These are phyloP conservation scores for Ageneiosus marmoratus DNA, from an alignment of 2,113 vertebrate species.

Conservation along the genomic window DNA sequence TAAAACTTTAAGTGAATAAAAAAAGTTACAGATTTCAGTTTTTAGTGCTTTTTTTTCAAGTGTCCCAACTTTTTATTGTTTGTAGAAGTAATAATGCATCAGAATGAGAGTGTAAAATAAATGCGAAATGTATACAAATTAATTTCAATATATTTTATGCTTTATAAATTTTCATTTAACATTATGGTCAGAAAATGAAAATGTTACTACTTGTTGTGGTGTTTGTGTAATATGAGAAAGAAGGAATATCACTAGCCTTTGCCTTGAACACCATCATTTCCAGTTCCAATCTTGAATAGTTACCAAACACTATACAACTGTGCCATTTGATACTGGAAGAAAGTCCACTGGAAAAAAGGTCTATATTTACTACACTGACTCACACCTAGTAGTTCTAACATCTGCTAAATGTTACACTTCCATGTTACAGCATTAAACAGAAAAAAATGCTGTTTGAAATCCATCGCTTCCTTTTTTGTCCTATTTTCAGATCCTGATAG, in stretches of 20 bases:
- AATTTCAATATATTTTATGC: neutral
- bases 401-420: conserved; percentile 2
- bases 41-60: too few relatives aligned
- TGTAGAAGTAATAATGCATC: neutral
- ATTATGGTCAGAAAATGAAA: neutral
- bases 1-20: too few relatives aligned
- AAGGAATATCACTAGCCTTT: neutral
- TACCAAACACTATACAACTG: neutral
- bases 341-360: neutral
- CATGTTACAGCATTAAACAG: conserved; percentile 9
- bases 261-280: neutral
- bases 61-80: too few relatives aligned
- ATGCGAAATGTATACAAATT: neutral
- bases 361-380: neutral
- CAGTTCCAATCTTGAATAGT: neutral
- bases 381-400: neutral
- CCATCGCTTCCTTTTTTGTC: neutral
- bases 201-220: neutral
- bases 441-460: neutral
- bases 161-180: neutral
- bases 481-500: conserved; percentile 19
- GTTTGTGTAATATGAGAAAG: neutral
- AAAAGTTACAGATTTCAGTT: too few relatives aligned
- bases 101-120: neutral
- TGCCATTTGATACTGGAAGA: neutral